Evolutionary conservation across 2,888 invertebrate species (phyloP), one percentile per base, ranked within the genome.

Genomic region (Chorisops tibialis): DNA sequence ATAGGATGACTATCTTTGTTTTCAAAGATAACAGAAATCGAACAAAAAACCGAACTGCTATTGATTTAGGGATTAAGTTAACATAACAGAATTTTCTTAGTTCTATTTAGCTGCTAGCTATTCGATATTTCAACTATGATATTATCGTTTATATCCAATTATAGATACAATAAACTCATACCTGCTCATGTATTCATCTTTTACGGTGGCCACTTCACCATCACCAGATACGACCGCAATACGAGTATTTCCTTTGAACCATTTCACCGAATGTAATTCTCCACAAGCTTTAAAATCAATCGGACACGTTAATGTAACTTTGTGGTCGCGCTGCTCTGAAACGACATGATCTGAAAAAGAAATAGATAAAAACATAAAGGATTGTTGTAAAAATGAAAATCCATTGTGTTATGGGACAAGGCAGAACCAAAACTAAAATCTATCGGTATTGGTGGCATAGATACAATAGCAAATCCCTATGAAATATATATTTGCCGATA

Each of bases 221-320:
- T 75, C 78, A 50, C 77, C 71, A 56, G 77, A 73, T 70, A 77
- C 75, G n/a, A 78, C 78, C n/a, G 77, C 79, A 56, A 79, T 76
- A 62, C 79, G 74, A 65, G 73, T 73, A 64, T 74, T 74, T 64
- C 86, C 88, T 68, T 86, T 83, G 77, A 88, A 88, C 89, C 89
- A 89, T 78, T 89, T 89, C 72, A 89, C 85, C 73, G 87, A 88
- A 79, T 89, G 89, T 66, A 89, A 80, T 66, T 84, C 85, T 35
- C 87, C 88, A 74, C 89, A 90, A 69, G 84, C 82, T 37, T 82
- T 79, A 66, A 81, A 80, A 75, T 87, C 85, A 67, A 89, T 83
- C 58, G 83, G 81, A 75, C 89, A 89, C 4, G 86, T 86, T 67
- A 89, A 79, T 65, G 80, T 80, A 63, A 86, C 85, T 66, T 83